Evolutionary conservation across 1,140 invertebrate genomes (phyloP), one percentile per base, ranked within the genome.

Genomic region (Drosophila pandora): DNA sequence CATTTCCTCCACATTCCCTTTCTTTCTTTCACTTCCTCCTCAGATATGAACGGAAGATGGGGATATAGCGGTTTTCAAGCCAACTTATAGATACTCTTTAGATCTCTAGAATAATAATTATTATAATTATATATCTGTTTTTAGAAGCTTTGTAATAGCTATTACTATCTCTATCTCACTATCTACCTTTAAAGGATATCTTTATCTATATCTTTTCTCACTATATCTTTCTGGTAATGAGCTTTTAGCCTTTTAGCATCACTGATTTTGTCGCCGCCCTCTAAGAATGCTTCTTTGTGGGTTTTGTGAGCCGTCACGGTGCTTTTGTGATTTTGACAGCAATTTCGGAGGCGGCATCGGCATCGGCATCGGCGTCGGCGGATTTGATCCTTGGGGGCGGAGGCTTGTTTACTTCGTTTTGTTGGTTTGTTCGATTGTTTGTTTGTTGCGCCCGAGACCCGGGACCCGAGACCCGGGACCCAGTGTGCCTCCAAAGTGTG

Each of bases 241-340:
- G 34, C 34, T 37, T 37, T 37, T 3, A 12, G 34, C 10, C 3
- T n/a, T n/a, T n/a, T n/a, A n/a, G n/a, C n/a, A 64, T 7, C 63
- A 34, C 61, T 52, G 53, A 25, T 22, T 56, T n/a, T 25, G 22
- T 13, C 23, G 39, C 9, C 22, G 12, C 5, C 49, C 41, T 3
- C 22, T 21, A 7, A 41, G 28, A 53, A 41, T 4, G 59, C 12
- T 52, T 13, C 61, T 41, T 47, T 17, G 43, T 65, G 8, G 56
- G 55, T 28, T 67, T 68, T 76, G 64, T 56, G 55, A 60, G 72
- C 48, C 67, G 65, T 77, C 74, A 77, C 52, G 55, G 13, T 47
- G 30, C 54, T 75, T 67, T 82, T 82, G 74, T 79, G 79, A 79
- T 67, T 83, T 64, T 84, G 80, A 85, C 72, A 74, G 81, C 32